These are phyloP conservation scores for Tragelaphus buxtoni DNA, from an alignment of 2,113 vertebrate species.

Conservation along the genomic window DNA sequence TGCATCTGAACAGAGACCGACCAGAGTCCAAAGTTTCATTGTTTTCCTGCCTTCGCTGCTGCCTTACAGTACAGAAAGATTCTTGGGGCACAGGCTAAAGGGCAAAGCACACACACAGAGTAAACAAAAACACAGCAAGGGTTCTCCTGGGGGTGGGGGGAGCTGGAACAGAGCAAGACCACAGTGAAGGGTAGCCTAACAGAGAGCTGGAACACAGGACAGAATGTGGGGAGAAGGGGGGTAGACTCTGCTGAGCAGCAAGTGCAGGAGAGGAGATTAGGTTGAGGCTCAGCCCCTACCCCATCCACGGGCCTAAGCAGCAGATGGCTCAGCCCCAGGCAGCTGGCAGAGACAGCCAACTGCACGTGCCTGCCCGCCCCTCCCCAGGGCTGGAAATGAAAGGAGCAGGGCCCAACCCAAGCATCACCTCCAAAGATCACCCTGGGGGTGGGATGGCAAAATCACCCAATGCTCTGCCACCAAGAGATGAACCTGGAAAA, in stretches of 20 bases:
- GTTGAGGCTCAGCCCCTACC: background rate
- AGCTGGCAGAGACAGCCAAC: slow-evolving; percentile 30
- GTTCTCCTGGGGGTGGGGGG: background rate
- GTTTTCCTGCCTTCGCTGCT: background rate
- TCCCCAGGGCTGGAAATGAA: background rate
- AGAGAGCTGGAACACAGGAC: background rate
- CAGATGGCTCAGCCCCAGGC: slow-evolving; percentile 51
- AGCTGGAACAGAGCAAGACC: slow-evolving; percentile 36
- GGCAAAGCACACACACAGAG: slow-evolving; percentile 29
- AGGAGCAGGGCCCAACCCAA: background rate
- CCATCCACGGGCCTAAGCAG: background rate
- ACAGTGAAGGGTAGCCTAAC: background rate
- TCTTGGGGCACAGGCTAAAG: slow-evolving; percentile 24
- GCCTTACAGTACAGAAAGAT: slow-evolving; percentile 32
- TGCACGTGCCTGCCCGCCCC: background rate
- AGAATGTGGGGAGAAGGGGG: background rate
- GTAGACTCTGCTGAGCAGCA: background rate
- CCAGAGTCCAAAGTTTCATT: background rate
- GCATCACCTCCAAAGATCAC: background rate
- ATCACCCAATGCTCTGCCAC: background rate
- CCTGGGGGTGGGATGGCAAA: background rate
- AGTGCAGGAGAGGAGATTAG: background rate
- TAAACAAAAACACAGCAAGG: slow-evolving; percentile 41
- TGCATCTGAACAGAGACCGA: slow-evolving; percentile 36
- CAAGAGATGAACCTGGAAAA: background rate